A percentile compares a stretch with the other conserved stretches of the same genome.
Evolutionary conservation across 2,888 invertebrate genomes (phyloP).

Genomic region (Ernsta delagoae): DNA sequence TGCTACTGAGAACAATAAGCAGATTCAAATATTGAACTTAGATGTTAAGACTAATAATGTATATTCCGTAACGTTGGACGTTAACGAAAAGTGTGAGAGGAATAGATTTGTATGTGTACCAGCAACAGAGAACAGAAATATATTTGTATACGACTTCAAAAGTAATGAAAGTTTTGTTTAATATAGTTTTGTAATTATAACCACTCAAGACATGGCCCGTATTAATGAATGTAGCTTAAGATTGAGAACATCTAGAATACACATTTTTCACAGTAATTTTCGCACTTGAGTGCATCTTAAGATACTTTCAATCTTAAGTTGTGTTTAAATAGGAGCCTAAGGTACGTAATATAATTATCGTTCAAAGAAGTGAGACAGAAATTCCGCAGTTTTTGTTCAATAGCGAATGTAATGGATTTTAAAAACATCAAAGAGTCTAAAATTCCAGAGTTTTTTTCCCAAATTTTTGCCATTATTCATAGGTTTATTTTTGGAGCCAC

Average conservation of each 20-base stretch:
- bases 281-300: too few species aligned
- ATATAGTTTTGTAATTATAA: conserved; percentile 36
- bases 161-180: conserved; percentile 81
- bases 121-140: conserved; percentile 69
- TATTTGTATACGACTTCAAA: conserved; percentile 82
- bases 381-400: not conserved
- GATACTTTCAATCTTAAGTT: too few species aligned
- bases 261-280: too few species aligned
- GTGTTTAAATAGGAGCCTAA: not conserved
- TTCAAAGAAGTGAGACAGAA: conserved; percentile 22
- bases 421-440: not conserved
- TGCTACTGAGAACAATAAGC: conserved; percentile 76
- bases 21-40: conserved; percentile 81
- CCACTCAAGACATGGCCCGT: not conserved
- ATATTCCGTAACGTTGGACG: conserved; percentile 79
- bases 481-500: not conserved
- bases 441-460: not conserved
- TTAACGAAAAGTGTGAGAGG: conserved; percentile 66
- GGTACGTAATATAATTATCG: not conserved
- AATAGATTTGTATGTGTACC: conserved; percentile 78
- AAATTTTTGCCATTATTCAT: not conserved
- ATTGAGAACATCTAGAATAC: too few species aligned
- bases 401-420: not conserved
- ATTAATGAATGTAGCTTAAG: too few species aligned
- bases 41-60: conserved; percentile 80